Conservation (phyloP, 2,888 invertebrate species). For the Metellina segmentata region DNA sequence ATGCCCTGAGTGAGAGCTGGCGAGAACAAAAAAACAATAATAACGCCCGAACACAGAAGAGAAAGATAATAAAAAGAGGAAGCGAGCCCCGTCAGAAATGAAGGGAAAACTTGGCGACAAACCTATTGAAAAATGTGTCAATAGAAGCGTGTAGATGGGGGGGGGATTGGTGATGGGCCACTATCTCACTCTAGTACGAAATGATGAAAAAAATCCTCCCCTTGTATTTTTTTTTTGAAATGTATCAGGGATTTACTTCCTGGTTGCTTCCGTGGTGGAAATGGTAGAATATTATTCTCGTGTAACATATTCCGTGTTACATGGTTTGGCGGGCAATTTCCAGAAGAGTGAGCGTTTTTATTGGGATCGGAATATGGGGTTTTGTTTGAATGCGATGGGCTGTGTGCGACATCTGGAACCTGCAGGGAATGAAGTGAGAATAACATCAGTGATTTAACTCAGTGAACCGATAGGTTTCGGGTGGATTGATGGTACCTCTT, state of each 20-base stretch:
- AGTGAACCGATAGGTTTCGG: too few relatives aligned
- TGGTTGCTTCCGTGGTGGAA: conserved; percentile 21
- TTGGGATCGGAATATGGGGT: not conserved
- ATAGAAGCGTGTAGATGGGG: conserved; percentile 45
- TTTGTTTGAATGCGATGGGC: not conserved
- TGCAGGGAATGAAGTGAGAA: not conserved
- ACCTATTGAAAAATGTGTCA: conserved; percentile 61
- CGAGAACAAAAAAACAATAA: conserved; percentile 57
- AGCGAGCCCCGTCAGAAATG: not conserved
- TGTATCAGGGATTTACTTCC: conserved; percentile 33
- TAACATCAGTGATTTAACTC: not conserved
- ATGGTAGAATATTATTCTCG: not conserved
- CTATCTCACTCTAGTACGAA: not conserved
- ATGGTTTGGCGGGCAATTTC: not conserved
- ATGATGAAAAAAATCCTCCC: conserved; percentile 33
- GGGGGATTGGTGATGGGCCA: conserved; percentile 6
- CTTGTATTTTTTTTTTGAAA: conserved; percentile 26
- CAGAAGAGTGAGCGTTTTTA: not conserved
- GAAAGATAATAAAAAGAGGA: conserved; percentile 40
- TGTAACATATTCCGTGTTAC: conserved; percentile 33
- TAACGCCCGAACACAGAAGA: not conserved
- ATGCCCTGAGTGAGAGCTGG: conserved; percentile 65
- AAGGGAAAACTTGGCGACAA: conserved; percentile 61
- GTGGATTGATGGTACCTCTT: too few relatives aligned
- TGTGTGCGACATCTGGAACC: conserved; percentile 14